A percentile compares a stretch with the other conserved stretches of the same genome.
phyloP scores from a whole-genome alignment of 2,888 invertebrate genomes.

The Tholera decimalis region DNA sequence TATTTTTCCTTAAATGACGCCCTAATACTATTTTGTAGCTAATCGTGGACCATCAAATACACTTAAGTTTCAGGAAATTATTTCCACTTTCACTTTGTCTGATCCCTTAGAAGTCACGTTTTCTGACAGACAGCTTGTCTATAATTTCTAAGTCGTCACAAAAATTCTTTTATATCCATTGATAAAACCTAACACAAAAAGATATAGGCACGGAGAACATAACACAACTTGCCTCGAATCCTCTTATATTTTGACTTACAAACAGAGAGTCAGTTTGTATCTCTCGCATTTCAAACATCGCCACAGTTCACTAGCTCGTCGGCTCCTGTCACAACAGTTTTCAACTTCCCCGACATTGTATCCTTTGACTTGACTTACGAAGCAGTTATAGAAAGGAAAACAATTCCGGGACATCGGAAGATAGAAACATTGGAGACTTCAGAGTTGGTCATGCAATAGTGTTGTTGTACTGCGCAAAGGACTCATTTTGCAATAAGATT shows the following conservation, averaged over 20 bases:
- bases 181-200: neutral
- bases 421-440: constrained; percentile 14
- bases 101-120: neutral
- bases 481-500: too few relatives aligned
- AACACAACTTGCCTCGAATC: neutral
- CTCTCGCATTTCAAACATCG: constrained; percentile 1
- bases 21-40: too few relatives aligned
- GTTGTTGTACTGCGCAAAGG: too few relatives aligned
- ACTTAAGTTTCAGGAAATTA: neutral
- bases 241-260: neutral
- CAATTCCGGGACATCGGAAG: neutral
- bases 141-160: neutral
- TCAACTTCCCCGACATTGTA: constrained; percentile 21
- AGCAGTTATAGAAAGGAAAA: constrained; percentile 23
- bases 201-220: neutral
- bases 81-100: neutral
- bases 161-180: neutral
- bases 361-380: constrained; percentile 1
- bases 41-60: too few relatives aligned
- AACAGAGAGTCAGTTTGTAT: neutral
- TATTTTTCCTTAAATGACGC: too few relatives aligned
- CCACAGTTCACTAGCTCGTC: constrained; percentile 16
- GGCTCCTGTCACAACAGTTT: constrained; percentile 33
- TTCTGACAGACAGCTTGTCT: neutral
- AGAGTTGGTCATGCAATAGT: neutral